Base-by-base conservation (phyloP, 2,888 invertebrate genomes). In the Trichacis sp. region DNA sequence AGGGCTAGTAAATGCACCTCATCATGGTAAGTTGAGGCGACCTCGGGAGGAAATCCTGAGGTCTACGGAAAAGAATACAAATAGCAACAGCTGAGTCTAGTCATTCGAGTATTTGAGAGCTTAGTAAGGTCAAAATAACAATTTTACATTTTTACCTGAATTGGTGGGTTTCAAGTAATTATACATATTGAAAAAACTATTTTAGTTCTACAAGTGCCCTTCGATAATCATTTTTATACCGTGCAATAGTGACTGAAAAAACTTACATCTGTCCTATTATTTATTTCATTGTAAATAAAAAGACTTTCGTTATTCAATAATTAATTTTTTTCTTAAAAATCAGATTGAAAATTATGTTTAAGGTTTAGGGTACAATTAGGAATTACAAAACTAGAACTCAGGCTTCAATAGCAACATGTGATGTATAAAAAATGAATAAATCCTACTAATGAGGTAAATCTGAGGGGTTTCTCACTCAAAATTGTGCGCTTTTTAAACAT, bases 41-140 rank as follows among this genome's bases (percentile, higher is more conserved):
- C n/a, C n/a, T n/a, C n/a, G n/a, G n/a, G n/a, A n/a, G n/a, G n/a
- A n/a, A n/a, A n/a, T n/a, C n/a, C n/a, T n/a, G n/a, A n/a, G n/a
- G n/a, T 24, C 24, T 24, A 5, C 8, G 24, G 33, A 18, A 9
- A 42, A 50, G 17, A 66, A 59, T 68, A 68, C 73, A 76, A 76
- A 77, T 78, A 76, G 77, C 76, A 79, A 73, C 79, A 79, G n/a
- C 79, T 78, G 73, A 73, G 80, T 81, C 80, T 81, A 81, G 81
- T 81, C 81, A 78, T 77, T 71, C 52, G 70, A 78, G 74, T 77
- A 76, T 79, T 76, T 72, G 60, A 63, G 68, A 61, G 11, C 15
- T 15, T 30, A 1, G 18, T 19, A 17, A 43, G 6, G 11, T 14
- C 4, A 11, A 43, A 43, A 2, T 1, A n/a, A 43, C 15, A 14